Conservation (phyloP, 2,888 invertebrate genomes). For the Emmelina monodactyla region DNA sequence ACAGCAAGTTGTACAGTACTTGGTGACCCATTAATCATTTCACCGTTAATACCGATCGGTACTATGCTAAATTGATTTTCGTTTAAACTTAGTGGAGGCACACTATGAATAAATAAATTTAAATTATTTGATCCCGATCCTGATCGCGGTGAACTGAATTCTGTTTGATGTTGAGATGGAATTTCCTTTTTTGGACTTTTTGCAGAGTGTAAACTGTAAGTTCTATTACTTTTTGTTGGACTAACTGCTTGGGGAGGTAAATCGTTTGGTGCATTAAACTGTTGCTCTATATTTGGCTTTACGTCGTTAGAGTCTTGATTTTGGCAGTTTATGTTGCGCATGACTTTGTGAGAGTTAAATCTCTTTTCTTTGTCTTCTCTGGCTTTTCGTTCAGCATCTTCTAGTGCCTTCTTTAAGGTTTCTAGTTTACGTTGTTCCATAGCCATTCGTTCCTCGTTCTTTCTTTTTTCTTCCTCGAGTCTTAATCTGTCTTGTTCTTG, state of each 20-base stretch:
- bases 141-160: conserved; percentile 53
- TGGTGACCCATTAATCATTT: conserved; percentile 42
- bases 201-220: conserved; percentile 49
- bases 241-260: conserved; percentile 1
- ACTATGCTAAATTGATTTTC: conserved; percentile 55
- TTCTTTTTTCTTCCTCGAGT: conserved; percentile 75
- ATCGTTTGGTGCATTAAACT: neutral
- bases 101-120: conserved; percentile 51
- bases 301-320: conserved; percentile 17
- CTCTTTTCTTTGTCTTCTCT: conserved; percentile 70
- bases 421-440: conserved; percentile 77
- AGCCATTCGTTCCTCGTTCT: conserved; percentile 72
- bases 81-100: conserved; percentile 43
- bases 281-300: conserved; percentile 25
- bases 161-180: conserved; percentile 44
- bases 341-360: conserved; percentile 31
- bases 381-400: conserved; percentile 78
- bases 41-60: conserved; percentile 49
- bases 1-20: conserved; percentile 69
- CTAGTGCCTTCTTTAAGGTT: conserved; percentile 78
- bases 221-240: conserved; percentile 48
- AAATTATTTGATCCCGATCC: conserved; percentile 34
- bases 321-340: neutral
- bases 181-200: conserved; percentile 45
- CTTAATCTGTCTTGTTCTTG: conserved; percentile 73